Evolutionary conservation across 2,888 invertebrate species (phyloP), one percentile per base, ranked within the genome.

Genomic region (Dione vanillae): DNA sequence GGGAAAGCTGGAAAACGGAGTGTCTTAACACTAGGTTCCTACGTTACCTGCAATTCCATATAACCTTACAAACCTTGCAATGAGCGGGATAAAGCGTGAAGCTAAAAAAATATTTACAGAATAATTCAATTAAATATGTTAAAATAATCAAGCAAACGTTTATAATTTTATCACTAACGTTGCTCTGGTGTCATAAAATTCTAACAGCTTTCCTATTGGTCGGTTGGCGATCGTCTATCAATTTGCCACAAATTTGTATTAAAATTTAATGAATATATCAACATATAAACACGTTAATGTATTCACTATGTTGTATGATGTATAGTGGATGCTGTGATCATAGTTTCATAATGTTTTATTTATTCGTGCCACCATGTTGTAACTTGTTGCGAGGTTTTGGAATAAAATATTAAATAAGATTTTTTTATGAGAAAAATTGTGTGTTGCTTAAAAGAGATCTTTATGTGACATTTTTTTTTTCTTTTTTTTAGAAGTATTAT

Each of bases 291-390:
- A 76, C 72, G 71, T 66, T 76, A 68, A 76, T 72, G 69, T 68
- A 76, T 75, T n/a, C 14, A 20, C 40, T 65, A 76, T 76, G 76
- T 75, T 75, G 68, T 67, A 74, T 76, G 76, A 76, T 75, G 68
- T 67, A 74, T 76, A 58, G 14, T 66, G 70, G 70, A 67, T 65
- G 69, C 73, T 45, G 70, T 61, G 47, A 64, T 67, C 58, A 66
- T 69, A 68, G 66, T 74, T 76, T 71, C 72, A 62, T 65, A 74
- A 76, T 70, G 70, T 69, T 68, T 67, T 72, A 70, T 74, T 68
- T 70, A 76, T 74, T 64, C 56, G 68, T 74, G 69, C 70, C 69
- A 69, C 67, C 70, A 71, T 75, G 70, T 43, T 67, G 67, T 65
- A 70, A 72, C 65, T 40, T 45, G 19, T 19, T 37, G 45, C 68